Base-by-base conservation (phyloP, 2,113 vertebrate species). In the Eclectus roratus region DNA sequence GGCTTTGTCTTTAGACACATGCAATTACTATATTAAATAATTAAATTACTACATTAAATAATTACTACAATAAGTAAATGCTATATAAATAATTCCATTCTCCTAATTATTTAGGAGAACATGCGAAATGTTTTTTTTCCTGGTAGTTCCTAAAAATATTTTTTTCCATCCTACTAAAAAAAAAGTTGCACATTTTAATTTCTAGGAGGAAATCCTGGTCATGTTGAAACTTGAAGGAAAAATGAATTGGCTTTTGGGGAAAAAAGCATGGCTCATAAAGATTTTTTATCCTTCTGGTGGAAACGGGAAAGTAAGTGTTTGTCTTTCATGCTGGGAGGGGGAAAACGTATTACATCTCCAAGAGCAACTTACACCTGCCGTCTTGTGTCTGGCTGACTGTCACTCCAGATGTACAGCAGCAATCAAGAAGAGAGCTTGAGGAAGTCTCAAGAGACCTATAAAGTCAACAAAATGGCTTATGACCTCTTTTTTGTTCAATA, bases 401-500 rank as follows among this genome's bases (percentile, higher is more conserved):
- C 77, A 44, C 39, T 95, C 83, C 88, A 96, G 92, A 95, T 93
- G 93, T 94, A 92, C 85, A 68, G 92, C 69, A 88, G 85, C 92
- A 96, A 96, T 88, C 68, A 95, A 95, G 79, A 91, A 88, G 72
- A 94, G 85, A 88, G 92, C 82, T 72, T 91, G 81, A 90, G 93
- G 90, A 91, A 94, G 60, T 83, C 94, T 88, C 93, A 33, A 0
- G 93, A 80, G 95, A 89, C 90, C 82, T 84, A 90, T 96, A 95
- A 92, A 95, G 88, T 64, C 90, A 92, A 86, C 80, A 94, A 79
- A 96, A 96, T 79, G 85, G 88, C 91, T 96, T 95, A 93, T 94
- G 93, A 86, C 96, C 88, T 88, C 91, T 81, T 93, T 93, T 95
- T 86, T 93, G 80, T 96, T 96, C 91, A 96, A 93, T 95, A 96